Evolutionary conservation across 2,113 vertebrate species (phyloP).

Genomic region (Trematomus loennbergii): DNA sequence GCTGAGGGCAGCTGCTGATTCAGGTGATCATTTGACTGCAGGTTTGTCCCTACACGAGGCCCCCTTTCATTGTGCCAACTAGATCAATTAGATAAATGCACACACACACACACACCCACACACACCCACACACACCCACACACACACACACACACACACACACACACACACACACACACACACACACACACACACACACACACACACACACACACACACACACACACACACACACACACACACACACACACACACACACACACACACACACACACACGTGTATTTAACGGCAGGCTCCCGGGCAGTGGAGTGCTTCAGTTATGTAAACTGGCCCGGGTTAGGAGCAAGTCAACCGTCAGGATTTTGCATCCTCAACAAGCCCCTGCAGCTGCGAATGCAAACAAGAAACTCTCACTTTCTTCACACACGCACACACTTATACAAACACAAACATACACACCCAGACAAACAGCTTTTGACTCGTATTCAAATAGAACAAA

Average conservation of each 20-base stretch:
- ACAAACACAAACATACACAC: constrained; percentile 24
- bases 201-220: no score
- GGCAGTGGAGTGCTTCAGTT: constrained; percentile 82
- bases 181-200: no score
- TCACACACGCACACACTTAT: background rate
- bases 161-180: no score
- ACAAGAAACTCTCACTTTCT: constrained; percentile 67
- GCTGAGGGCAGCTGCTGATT: background rate
- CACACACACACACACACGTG: constrained; percentile 44
- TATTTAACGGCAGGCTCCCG: constrained; percentile 81
- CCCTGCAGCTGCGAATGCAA: constrained; percentile 82
- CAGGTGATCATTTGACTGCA: background rate
- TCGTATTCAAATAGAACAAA: background rate
- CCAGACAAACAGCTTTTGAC: background rate
- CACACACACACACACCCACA: constrained; percentile 34
- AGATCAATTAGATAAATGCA: background rate
- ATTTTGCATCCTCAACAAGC: constrained; percentile 82
- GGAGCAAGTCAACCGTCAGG: constrained; percentile 82
- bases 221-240: constrained; percentile 22
- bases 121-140: constrained; percentile 36
- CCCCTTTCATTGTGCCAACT: background rate
- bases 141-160: constrained; percentile 43
- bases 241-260: constrained; percentile 31
- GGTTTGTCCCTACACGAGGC: background rate
- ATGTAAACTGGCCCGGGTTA: constrained; percentile 83